These are phyloP conservation scores for Dasypus novemcinctus DNA, from an alignment of 2,113 vertebrate genomes.

Conservation along the genomic window DNA sequence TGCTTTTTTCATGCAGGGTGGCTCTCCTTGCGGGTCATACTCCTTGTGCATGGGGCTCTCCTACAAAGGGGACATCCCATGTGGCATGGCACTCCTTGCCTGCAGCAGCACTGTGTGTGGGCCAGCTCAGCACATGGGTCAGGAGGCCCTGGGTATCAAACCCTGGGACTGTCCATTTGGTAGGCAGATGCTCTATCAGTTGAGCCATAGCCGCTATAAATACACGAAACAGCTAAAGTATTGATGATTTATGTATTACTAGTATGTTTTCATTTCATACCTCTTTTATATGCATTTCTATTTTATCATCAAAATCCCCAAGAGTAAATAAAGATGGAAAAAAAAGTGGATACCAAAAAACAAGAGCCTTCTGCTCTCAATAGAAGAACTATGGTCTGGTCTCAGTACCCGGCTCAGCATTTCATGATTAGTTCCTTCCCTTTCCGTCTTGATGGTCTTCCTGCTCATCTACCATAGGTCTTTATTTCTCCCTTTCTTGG, in stretches of 20 bases:
- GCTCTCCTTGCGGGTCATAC: too few relatives aligned
- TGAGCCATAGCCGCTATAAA: too few relatives aligned
- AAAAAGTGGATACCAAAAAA: neutral
- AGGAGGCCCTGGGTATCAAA: too few relatives aligned
- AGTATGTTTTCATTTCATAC: constrained; percentile 2
- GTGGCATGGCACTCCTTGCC: too few relatives aligned
- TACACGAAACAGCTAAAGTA: neutral
- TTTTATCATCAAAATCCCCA: constrained; percentile 40
- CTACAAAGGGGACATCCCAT: too few relatives aligned
- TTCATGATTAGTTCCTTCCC: neutral
- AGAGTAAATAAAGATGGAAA: neutral
- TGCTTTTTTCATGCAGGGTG: too few relatives aligned
- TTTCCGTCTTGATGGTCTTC: neutral
- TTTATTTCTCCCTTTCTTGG: neutral
- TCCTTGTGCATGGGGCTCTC: too few relatives aligned
- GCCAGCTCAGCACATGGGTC: too few relatives aligned
- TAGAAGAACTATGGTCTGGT: neutral
- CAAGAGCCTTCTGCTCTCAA: neutral
- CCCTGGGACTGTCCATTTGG: too few relatives aligned
- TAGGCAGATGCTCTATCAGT: too few relatives aligned
- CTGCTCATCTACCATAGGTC: neutral
- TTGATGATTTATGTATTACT: constrained; percentile 28
- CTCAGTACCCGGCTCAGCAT: neutral
- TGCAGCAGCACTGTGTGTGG: too few relatives aligned
- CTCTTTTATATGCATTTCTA: neutral